phyloP scores from a whole-genome alignment of 2,888 invertebrate genomes.

The Acrocyrtus sp. region DNA sequence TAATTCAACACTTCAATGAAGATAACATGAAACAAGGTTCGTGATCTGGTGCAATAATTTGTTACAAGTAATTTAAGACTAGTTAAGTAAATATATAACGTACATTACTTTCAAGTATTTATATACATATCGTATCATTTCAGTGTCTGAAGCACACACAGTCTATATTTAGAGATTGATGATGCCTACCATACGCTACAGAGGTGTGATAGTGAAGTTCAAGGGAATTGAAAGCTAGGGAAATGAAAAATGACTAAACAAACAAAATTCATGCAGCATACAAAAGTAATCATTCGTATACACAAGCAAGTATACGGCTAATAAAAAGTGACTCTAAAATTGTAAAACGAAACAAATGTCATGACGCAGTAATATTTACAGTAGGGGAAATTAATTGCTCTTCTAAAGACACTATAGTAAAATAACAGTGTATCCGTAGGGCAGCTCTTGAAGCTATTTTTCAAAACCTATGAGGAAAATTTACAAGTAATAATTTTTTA shows the following conservation, averaged over 20 bases:
- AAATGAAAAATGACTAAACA: too few relatives aligned
- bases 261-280: too few relatives aligned
- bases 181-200: background rate
- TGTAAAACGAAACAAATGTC: too few relatives aligned
- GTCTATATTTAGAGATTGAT: too few relatives aligned
- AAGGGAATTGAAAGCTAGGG: too few relatives aligned
- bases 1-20: too few relatives aligned
- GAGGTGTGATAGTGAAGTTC: background rate
- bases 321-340: too few relatives aligned
- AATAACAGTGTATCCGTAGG: background rate
- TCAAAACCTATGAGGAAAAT: too few relatives aligned
- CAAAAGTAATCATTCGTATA: too few relatives aligned
- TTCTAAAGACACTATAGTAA: background rate
- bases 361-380: too few relatives aligned
- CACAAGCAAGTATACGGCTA: too few relatives aligned
- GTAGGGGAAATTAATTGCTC: background rate
- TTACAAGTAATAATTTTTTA: background rate
- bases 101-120: background rate
- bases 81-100: background rate
- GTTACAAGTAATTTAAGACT: conserved; percentile 19
- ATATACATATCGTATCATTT: background rate
- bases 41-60: conserved; percentile 63
- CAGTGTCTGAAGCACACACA: background rate
- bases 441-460: background rate
- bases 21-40: conserved; percentile 62